A percentile compares a stretch with the other conserved stretches of the same genome.
Conservation (phyloP, 1,140 invertebrate genomes). For the Drosophila nigrodunni region DNA sequence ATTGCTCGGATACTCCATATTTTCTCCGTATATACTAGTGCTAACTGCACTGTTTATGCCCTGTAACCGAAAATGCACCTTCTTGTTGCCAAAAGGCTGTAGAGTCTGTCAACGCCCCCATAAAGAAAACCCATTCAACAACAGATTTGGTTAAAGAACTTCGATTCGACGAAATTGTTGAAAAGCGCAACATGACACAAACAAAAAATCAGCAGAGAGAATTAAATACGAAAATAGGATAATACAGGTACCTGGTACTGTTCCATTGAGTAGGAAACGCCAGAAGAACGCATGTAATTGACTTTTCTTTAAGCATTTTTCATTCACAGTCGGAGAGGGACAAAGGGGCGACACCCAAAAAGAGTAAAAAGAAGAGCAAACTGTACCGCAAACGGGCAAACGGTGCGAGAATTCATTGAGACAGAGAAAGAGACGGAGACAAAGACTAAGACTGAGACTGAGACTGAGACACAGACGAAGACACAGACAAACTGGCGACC, state of each 20-base stretch:
- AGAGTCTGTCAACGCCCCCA: conserved; percentile 24
- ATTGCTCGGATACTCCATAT: no score
- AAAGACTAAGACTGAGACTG: conserved; percentile 42
- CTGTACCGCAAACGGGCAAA: conserved; percentile 19
- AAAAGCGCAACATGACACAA: conserved; percentile 77
- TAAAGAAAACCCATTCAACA: conserved; percentile 66
- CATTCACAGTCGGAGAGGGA: conserved; percentile 44
- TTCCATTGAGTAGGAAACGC: conserved; percentile 22
- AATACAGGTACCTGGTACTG: conserved; percentile 35
- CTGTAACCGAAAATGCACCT: no score
- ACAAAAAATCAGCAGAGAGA: conserved; percentile 40
- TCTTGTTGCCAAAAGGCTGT: background rate
- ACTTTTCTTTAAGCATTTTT: conserved; percentile 67
- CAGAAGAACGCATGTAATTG: conserved; percentile 78
- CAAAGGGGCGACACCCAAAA: conserved; percentile 15
- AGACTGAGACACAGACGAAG: conserved; percentile 37
- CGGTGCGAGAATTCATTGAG: conserved; percentile 74
- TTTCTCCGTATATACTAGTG: no score
- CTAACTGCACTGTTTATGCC: no score
- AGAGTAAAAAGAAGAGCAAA: conserved; percentile 24
- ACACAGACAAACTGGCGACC: conserved; percentile 45
- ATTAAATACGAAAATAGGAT: conserved; percentile 35
- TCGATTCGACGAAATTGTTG: conserved; percentile 61
- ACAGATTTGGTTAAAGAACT: conserved; percentile 44
- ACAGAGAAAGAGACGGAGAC: conserved; percentile 31